Base-by-base conservation (phyloP, 2,888 invertebrate species). In the Scaptomyza flava region DNA sequence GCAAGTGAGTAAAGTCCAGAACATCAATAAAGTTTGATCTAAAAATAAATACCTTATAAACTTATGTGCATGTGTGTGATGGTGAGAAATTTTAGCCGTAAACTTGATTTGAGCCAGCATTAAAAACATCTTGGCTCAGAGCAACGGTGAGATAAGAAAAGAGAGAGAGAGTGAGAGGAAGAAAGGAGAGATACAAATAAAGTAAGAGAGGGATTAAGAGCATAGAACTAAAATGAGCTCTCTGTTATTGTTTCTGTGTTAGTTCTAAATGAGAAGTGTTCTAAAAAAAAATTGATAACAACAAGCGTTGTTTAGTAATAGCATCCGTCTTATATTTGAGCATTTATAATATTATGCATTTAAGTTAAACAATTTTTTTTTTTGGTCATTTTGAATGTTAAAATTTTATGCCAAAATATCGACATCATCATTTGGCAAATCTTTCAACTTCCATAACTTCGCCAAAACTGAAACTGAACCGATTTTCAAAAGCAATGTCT, bases 1-100 rank as follows among this genome's bases (percentile, higher is more conserved):
- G 50, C 72, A 68, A 74, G 84, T 84, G 69, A 84, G 84, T 85
- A 72, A 78, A 73, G 65, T 71, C 41, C 53, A 59, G 17, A 68
- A 38, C 57, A 51, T 58, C 67, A 73, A 75, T 69, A 61, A n/a
- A 6, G 59, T 11, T 45, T 7, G 11, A 33, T 33, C 14, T 62
- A 17, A 47, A 52, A 48, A 66, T 53, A 62, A 38, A 42, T 56
- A 45, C 7, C 12, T 33, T 8, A 36, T 9, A 41, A 14, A 20
- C 11, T 31, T 14, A 2, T 46, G 38, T 38, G 43, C n/a, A 12
- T 14, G 6, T 17, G 11, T 31, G 52, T 17, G 42, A 41, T 46
- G 34, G 47, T 53, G 52, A 71, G 66, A 65, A 23, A 6, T 20
- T 8, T n/a, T 42, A n/a, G 23, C 33, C 27, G 27, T 11, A 72